phyloP scores from a whole-genome alignment of 2,888 invertebrate genomes.

The Synanthedon vespiformis region DNA sequence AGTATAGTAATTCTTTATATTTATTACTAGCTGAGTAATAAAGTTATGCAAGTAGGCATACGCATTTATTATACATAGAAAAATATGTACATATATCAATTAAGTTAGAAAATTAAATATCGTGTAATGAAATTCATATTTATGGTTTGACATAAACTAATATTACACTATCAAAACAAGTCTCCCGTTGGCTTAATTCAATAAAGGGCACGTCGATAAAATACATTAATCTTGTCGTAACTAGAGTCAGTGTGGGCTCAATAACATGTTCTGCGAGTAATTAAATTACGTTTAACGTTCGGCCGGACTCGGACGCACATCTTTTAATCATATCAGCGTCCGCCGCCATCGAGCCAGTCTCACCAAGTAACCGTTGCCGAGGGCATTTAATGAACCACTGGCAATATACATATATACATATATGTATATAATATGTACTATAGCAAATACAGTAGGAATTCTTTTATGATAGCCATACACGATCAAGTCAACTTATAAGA shows the following conservation, averaged over 20 bases:
- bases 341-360: conserved; percentile 11
- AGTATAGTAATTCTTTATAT: no score
- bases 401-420: neutral
- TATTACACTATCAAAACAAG: no score
- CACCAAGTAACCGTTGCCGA: neutral
- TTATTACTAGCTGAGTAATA: no score
- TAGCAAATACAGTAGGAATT: neutral
- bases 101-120: no score
- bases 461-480: neutral
- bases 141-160: no score
- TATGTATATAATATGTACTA: no score
- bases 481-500: no score
- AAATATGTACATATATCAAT: no score
- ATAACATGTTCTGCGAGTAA: conserved; percentile 51
- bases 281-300: conserved; percentile 55
- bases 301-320: conserved; percentile 30
- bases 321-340: conserved; percentile 51
- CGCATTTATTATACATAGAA: no score
- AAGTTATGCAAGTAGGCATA: no score
- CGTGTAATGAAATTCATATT: no score
- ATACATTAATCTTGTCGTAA: conserved; percentile 60
- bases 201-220: conserved; percentile 14
- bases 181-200: no score
- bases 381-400: neutral
- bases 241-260: conserved; percentile 56